phyloP scores from a whole-genome alignment of 1,140 invertebrate species.

The Arctopsyche grandis region DNA sequence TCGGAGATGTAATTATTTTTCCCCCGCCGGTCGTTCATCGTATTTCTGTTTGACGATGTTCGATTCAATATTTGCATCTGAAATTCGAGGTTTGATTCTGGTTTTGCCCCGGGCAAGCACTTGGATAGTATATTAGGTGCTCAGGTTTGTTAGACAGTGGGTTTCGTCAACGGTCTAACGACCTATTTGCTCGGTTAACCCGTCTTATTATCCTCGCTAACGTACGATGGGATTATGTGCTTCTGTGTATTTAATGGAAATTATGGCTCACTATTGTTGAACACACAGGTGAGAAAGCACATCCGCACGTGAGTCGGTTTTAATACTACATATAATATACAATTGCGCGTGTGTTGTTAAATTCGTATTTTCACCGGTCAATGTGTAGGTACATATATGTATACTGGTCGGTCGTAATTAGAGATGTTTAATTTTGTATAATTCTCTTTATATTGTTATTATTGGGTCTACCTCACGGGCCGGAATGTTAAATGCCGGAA shows the following conservation, averaged over 20 bases:
- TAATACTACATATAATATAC: neutral
- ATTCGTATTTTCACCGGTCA: neutral
- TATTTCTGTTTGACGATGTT: too few species aligned
- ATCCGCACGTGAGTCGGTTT: too few species aligned
- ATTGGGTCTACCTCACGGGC: too few species aligned
- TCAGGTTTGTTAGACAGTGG: neutral
- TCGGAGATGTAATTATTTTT: too few species aligned
- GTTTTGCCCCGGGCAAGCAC: neutral
- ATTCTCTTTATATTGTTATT: too few species aligned
- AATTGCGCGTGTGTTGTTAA: neutral
- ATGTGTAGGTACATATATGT: neutral
- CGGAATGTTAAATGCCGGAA: too few species aligned
- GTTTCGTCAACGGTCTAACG: constrained; percentile 25
- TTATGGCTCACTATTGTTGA: constrained; percentile 5
- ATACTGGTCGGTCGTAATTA: neutral
- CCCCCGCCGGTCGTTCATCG: too few species aligned
- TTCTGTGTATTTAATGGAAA: constrained; percentile 22
- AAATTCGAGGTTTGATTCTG: too few species aligned
- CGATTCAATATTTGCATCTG: too few species aligned
- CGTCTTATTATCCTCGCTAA: constrained; percentile 23
- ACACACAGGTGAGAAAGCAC: constrained; percentile 12
- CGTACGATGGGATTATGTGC: constrained; percentile 4
- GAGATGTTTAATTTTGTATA: neutral
- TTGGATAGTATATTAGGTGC: neutral
- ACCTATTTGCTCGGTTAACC: constrained; percentile 28